These are phyloP conservation scores for Argyresthia albistria DNA, from an alignment of 2,888 invertebrate genomes.

Conservation along the genomic window DNA sequence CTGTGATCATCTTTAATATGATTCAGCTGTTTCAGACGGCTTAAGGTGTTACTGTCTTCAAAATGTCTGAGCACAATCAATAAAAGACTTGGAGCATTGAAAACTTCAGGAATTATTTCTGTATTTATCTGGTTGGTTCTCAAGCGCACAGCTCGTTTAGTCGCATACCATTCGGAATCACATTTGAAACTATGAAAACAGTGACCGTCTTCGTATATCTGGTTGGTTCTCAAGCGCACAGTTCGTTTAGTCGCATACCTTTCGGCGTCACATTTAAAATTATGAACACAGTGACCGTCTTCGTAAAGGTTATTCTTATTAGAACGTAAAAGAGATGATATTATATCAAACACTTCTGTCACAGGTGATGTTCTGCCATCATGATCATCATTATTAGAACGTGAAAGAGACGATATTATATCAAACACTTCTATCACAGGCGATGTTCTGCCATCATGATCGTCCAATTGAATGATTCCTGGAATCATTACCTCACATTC, in stretches of 20 bases:
- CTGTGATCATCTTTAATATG: not conserved
- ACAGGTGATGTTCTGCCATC: conserved; percentile 31
- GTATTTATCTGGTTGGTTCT: conserved; percentile 7
- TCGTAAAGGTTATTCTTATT: too few species aligned
- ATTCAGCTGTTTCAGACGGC: not conserved
- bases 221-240: conserved; percentile 5
- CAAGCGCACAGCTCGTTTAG: conserved; percentile 10
- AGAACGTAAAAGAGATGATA: conserved; percentile 12
- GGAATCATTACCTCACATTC: not conserved
- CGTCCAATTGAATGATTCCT: not conserved
- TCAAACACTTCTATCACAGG: conserved; percentile 38
- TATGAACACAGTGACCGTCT: not conserved
- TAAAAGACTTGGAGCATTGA: conserved; percentile 9
- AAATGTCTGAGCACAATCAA: conserved; percentile 15
- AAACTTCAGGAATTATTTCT: conserved; percentile 6
- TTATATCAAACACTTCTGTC: conserved; percentile 29
- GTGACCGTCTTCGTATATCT: too few species aligned
- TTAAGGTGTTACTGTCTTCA: conserved; percentile 7
- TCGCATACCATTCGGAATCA: conserved; percentile 17
- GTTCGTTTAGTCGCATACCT: conserved; percentile 17
- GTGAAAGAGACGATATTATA: too few species aligned
- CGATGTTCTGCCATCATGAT: conserved; percentile 20
- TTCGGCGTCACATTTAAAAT: conserved; percentile 14
- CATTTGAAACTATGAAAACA: conserved; percentile 9
- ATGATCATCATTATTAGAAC: too few species aligned